Evolutionary conservation across 2,113 vertebrate genomes (phyloP).

Genomic region (Carlito syrichta): DNA sequence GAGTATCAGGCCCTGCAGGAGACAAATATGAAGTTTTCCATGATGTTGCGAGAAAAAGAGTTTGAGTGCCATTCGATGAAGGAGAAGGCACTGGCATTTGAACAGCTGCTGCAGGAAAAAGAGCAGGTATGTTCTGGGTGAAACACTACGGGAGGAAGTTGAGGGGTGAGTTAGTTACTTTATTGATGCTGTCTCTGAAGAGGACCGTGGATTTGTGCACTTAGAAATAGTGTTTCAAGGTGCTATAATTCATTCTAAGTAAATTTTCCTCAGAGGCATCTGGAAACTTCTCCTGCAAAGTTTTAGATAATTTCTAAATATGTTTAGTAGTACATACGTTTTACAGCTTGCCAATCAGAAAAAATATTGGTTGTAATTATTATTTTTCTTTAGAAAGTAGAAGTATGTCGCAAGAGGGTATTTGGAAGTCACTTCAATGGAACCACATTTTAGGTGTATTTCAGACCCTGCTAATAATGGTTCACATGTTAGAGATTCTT

Average conservation of each 20-base stretch:
- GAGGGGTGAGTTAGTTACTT: background rate
- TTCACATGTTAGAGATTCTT: background rate
- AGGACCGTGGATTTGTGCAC: background rate
- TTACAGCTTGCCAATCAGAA: background rate
- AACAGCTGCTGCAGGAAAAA: conserved; percentile 93
- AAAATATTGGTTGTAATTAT: background rate
- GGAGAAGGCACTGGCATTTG: conserved; percentile 93
- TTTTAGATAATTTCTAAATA: background rate
- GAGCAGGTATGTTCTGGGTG: conserved; percentile 88
- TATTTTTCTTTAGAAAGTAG: background rate
- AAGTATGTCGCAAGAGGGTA: background rate
- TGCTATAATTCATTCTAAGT: background rate
- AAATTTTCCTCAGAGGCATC: background rate
- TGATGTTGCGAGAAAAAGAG: conserved; percentile 95
- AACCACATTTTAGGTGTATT: background rate
- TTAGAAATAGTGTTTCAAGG: background rate
- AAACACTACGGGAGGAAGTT: background rate
- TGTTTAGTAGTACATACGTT: background rate
- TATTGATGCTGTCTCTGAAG: background rate
- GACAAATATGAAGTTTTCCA: conserved; percentile 96
- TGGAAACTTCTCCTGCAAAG: background rate
- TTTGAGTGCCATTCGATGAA: conserved; percentile 91
- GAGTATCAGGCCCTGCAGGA: conserved; percentile 96
- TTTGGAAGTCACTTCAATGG: background rate
- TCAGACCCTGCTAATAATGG: background rate